A percentile compares a stretch with the other conserved stretches of the same genome.
Conservation (phyloP, 2,797 vertebrate species). For the Ficedula albicollis region DNA sequence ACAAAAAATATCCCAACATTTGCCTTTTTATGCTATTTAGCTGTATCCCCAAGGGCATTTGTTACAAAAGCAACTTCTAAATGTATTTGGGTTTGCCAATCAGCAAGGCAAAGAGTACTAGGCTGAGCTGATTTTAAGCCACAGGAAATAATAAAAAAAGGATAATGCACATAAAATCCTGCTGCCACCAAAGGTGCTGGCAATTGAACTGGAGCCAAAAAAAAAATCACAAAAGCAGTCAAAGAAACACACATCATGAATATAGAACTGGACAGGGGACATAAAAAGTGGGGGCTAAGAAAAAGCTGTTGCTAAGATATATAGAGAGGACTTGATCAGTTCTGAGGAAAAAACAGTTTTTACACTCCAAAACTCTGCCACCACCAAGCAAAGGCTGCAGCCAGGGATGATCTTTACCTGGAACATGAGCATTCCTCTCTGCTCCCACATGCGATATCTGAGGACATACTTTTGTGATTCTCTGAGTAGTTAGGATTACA, state of each 20-base stretch:
- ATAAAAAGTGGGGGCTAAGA: background rate
- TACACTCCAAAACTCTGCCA: background rate
- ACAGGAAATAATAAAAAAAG: background rate
- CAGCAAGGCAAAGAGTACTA: background rate
- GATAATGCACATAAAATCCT: background rate
- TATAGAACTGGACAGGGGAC: background rate
- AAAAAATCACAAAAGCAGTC: background rate
- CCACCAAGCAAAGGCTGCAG: background rate
- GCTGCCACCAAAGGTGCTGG: background rate
- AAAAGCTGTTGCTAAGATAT: background rate
- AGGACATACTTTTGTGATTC: background rate
- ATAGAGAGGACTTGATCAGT: background rate
- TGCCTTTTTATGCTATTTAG: constrained; percentile 1
- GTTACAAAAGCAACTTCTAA: background rate
- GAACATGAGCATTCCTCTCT: background rate
- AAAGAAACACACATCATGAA: background rate
- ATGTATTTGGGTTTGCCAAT: background rate
- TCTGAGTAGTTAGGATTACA: background rate
- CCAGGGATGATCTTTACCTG: background rate
- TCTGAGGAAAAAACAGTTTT: background rate
- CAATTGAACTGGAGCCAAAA: background rate
- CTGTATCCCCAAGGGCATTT: background rate
- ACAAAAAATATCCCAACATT: background rate
- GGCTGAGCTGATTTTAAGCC: background rate
- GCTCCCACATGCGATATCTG: background rate